Evolutionary conservation across 37 sponge, comb jelly and placozoan species (phyloP), one percentile per base, ranked within the genome.

Genomic region (Cladorhizidae sp.): DNA sequence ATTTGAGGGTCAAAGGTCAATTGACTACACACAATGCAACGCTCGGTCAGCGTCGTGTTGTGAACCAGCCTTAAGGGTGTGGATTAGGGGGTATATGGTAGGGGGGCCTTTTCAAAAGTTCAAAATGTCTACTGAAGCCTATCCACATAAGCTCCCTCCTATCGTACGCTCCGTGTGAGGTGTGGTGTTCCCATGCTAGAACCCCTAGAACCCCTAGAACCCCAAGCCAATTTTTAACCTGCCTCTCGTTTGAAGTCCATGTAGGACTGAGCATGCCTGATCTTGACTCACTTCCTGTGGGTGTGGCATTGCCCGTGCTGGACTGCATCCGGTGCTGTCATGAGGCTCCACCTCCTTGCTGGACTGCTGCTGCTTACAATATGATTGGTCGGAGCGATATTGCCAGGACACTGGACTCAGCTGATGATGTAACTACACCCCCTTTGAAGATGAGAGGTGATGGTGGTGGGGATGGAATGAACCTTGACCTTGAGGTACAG

Each of bases 241-340:
- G 28, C 28, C 61, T 28, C 7, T 26, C 5, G 12, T 26, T 59
- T 23, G 6, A 23, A 43, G 23, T 72, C 8, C 54, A 23, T 67
- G 58, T 25, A 89, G 85, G 75, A 45, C 39, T 83, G 35, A 63
- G 42, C 21, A 41, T 78, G 37, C n/a, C n/a, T 33, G 73, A 80
- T n/a, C 64, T 93, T 18, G 72, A 82, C 32, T 72, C 80, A 6
- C 57, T 86, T 35, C 94, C 94, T 29, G 82, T 85, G 77, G 87
- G 90, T 57, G 90, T 93, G 75, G 57, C 82, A 26, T 87, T 89
- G 38, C 87, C 83, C 0, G 40, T 93, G 1, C 78, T 82, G 80
- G 72, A 85, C 71, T 41, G 79, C 38, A 70, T 93, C 61, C 21
- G 67, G 28, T 65, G 57, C 11, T 93, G 94, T 79, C 83, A 64